Evolutionary conservation across 2,888 invertebrate species (phyloP).

Genomic region (Thalpophila matura): DNA sequence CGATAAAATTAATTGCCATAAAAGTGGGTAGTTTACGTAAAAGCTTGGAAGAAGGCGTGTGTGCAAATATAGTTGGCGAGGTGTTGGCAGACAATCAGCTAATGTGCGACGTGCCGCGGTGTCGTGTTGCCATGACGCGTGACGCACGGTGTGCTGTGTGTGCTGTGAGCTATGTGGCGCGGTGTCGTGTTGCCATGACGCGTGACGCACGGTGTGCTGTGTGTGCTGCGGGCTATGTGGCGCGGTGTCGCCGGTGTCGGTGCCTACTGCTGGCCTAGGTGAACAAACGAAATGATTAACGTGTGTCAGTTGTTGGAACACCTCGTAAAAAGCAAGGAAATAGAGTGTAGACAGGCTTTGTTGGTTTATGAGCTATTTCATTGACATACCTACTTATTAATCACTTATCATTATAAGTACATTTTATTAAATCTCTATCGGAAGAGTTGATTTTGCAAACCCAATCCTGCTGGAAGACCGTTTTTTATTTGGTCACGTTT

Average conservation of each 20-base stretch:
- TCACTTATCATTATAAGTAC: not conserved
- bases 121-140: slow-evolving; percentile 32
- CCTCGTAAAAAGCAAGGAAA: not conserved
- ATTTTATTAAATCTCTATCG: not conserved
- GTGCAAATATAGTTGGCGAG: slow-evolving; percentile 59
- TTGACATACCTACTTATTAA: too few species aligned
- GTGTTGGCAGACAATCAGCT: slow-evolving; percentile 69
- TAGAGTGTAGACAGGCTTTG: not conserved
- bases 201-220: slow-evolving; percentile 3
- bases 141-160: slow-evolving; percentile 9
- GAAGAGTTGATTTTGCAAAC: not conserved
- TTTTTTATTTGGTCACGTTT: not conserved
- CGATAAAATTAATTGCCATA: slow-evolving; percentile 46
- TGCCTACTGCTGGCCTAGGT: not conserved
- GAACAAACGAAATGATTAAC: not conserved
- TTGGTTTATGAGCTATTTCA: too few species aligned
- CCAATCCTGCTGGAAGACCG: not conserved
- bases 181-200: slow-evolving; percentile 20
- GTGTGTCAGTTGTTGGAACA: not conserved
- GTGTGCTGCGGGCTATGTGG: slow-evolving; percentile 1
- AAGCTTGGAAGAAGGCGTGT: slow-evolving; percentile 54
- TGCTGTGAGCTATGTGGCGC: not conserved
- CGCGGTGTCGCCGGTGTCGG: not conserved
- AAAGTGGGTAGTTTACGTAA: slow-evolving; percentile 49
- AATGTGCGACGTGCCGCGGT: slow-evolving; percentile 68